Conservation (phyloP, 2,113 vertebrate genomes). For the Corythoichthys haematopterus region DNA sequence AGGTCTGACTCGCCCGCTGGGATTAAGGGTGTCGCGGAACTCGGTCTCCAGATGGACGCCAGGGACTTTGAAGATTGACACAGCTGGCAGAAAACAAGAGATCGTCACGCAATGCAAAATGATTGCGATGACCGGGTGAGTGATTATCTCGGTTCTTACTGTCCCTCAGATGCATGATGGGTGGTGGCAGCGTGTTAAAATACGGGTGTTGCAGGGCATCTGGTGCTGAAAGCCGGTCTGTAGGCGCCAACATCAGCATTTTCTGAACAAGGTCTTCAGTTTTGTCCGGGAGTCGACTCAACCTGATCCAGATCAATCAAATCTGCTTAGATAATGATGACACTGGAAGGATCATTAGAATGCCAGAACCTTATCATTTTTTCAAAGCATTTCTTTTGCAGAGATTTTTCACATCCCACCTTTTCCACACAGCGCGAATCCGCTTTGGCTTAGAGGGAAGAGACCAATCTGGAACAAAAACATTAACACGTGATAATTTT, state of each 20-base stretch:
- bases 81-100: slow-evolving; percentile 55
- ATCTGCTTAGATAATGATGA: neutral
- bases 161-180: slow-evolving; percentile 77
- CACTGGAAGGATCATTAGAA: neutral
- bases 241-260: slow-evolving; percentile 76
- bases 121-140: neutral
- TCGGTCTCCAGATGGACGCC: slow-evolving; percentile 80
- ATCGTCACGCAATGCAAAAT: neutral
- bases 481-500: neutral
- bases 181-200: slow-evolving; percentile 79
- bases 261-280: slow-evolving; percentile 79
- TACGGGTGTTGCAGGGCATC: slow-evolving; percentile 75
- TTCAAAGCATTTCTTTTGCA: neutral
- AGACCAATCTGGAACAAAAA: slow-evolving; percentile 69
- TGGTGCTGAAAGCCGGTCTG: slow-evolving; percentile 71
- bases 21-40: slow-evolving; percentile 76
- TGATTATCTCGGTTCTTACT: slow-evolving; percentile 58
- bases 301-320: slow-evolving; percentile 55
- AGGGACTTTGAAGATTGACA: slow-evolving; percentile 83
- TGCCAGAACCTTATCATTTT: neutral
- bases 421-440: slow-evolving; percentile 78
- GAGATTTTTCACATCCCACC: slow-evolving; percentile 63
- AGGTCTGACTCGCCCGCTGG: slow-evolving; percentile 55
- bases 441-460: slow-evolving; percentile 66
- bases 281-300: slow-evolving; percentile 73